These are phyloP conservation scores for Drosophila picticornis DNA, from an alignment of 2,888 invertebrate species.

Conservation along the genomic window DNA sequence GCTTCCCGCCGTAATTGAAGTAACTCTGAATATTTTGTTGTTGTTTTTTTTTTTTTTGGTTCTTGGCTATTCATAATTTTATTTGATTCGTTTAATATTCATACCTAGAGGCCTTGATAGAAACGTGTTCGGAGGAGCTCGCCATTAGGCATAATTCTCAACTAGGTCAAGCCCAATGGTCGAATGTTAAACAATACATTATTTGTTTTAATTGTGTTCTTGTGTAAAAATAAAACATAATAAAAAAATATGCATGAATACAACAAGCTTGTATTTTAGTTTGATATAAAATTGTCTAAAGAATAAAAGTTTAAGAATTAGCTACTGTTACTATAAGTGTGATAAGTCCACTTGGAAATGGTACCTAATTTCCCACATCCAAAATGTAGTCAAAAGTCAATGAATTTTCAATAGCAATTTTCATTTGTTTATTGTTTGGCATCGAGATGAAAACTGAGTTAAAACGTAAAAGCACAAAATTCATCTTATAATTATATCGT, in stretches of 20 bases:
- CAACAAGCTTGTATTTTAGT: background rate
- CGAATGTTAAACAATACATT: conserved; percentile 5
- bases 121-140: conserved; percentile 41
- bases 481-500: background rate
- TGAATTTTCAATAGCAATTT: background rate
- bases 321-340: background rate
- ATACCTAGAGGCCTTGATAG: conserved; percentile 44
- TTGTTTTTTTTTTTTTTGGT: conserved; percentile 37
- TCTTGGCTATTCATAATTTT: conserved; percentile 72
- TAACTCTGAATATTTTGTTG: conserved; percentile 12
- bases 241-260: background rate
- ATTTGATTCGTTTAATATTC: conserved; percentile 57
- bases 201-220: conserved; percentile 20
- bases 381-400: background rate
- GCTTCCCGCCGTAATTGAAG: conserved; percentile 28
- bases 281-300: background rate
- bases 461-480: background rate
- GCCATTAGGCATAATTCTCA: conserved; percentile 37
- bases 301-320: background rate
- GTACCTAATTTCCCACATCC: background rate
- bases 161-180: conserved; percentile 39
- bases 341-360: background rate
- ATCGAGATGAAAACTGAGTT: background rate
- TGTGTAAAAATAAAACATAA: background rate
- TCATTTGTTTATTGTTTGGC: background rate